A percentile compares a stretch with the other conserved stretches of the same genome.
Evolutionary conservation across 2,797 vertebrate genomes (phyloP).

Genomic region (Gastrophryne carolinensis): DNA sequence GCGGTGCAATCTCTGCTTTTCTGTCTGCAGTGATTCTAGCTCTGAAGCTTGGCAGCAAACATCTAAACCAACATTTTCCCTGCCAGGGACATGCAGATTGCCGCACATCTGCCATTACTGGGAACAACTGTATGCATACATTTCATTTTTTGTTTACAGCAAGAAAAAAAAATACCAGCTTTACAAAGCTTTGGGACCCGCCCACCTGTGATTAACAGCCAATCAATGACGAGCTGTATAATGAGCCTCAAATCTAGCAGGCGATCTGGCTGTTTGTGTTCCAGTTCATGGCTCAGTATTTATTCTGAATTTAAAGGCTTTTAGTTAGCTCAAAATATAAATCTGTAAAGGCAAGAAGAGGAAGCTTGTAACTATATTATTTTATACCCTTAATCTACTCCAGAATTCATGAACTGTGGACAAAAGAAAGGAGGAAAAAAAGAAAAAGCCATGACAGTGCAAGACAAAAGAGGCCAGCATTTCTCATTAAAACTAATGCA

Average conservation of each 20-base stretch:
- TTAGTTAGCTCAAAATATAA: constrained; percentile 47
- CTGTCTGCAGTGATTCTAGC: neutral
- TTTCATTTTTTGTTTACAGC: constrained; percentile 37
- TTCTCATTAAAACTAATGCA: neutral
- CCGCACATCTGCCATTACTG: constrained; percentile 35
- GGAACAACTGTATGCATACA: constrained; percentile 27
- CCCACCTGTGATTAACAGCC: neutral
- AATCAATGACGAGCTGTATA: constrained; percentile 1
- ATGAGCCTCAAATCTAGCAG: constrained; percentile 10
- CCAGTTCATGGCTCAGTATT: constrained; percentile 41
- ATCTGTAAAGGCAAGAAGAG: constrained; percentile 44
- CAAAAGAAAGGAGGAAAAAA: constrained; percentile 4
- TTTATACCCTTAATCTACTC: constrained; percentile 47
- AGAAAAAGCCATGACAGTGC: neutral
- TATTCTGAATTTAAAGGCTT: constrained; percentile 44
- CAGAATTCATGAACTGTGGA: constrained; percentile 45
- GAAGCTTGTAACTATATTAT: constrained; percentile 48
- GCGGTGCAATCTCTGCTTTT: neutral
- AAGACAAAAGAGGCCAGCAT: too few species aligned
- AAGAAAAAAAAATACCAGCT: constrained; percentile 13
- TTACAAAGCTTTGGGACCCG: neutral
- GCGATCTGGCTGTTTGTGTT: constrained; percentile 5
- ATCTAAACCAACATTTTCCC: constrained; percentile 13
- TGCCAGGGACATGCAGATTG: constrained; percentile 21
- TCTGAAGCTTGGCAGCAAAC: neutral